Evolutionary conservation across 1,140 invertebrate species (phyloP), one percentile per base, ranked within the genome.

Genomic region (Sipha flava): DNA sequence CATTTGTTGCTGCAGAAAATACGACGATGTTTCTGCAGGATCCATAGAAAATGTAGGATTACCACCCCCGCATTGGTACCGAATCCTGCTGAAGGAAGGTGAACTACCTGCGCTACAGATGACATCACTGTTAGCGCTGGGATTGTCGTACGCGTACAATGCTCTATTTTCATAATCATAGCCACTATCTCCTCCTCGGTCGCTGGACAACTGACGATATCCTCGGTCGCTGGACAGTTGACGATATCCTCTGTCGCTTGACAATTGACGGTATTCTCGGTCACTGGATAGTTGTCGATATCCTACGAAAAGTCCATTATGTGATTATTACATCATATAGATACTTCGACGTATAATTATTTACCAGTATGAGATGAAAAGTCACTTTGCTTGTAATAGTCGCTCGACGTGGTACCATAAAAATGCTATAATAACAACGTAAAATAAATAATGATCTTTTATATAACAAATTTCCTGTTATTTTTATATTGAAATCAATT

Each of bases 101-200:
- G 66, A 16, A 47, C 26, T 23, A 18, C 43, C 18, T 18, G 29
- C n/a, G 1, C 23, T 31, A 0, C 18, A 14, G 4, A 14, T 18
- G 18, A 0, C 16, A 14, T 59, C 29, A 23, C 31, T 73, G 23
- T 77, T 54, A 82, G 86, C 88, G 64, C 87, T 87, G 18, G 88
- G 88, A 84, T 89, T 90, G 83, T 90, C 89, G 81, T 90, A 90
- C 1, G 89, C 87, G 81, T 90, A 87, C 4, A 85, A 85, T 26
- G 14, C 7, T 1, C 21, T 16, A 7, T 77, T 77, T 37, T 77
- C 52, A 2, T 43, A 59, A 6, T 59, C 73, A 40, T 59, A 77
- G 1, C 23, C 34, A 16, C 14, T 14, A 45, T 43, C 23, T n/a
- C 10, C 29, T 14, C 62, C 21, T 21, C 62, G 62, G 12, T 64